These are phyloP conservation scores for Cephonodes hylas DNA, from an alignment of 2,888 invertebrate genomes.

Conservation along the genomic window DNA sequence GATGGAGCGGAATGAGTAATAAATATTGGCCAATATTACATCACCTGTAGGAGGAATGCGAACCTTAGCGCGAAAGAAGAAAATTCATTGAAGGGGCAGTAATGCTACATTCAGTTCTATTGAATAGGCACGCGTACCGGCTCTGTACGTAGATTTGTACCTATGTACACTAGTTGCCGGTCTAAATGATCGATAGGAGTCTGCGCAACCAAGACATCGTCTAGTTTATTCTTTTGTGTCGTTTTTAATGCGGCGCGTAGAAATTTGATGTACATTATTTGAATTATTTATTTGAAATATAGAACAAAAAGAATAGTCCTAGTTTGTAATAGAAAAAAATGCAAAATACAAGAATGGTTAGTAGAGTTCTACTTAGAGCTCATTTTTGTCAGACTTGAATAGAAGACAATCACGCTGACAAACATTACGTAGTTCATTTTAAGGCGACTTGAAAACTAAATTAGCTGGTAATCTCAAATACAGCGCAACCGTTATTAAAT, in stretches of 20 bases:
- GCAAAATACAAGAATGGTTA: too few species aligned
- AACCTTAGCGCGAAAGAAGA: not conserved
- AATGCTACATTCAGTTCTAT: not conserved
- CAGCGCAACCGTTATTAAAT: too few species aligned
- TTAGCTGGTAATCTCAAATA: too few species aligned
- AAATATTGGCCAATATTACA: not conserved
- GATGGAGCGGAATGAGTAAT: not conserved
- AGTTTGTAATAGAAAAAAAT: too few species aligned
- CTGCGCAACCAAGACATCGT: constrained; percentile 29
- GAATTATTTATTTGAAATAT: not conserved
- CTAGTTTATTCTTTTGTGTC: constrained; percentile 15
- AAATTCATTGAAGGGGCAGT: not conserved
- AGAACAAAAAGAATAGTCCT: too few species aligned
- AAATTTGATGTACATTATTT: not conserved
- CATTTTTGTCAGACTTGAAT: too few species aligned
- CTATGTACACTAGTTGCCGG: not conserved
- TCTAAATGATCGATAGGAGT: constrained; percentile 23
- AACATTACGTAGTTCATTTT: too few species aligned
- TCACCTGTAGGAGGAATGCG: not conserved
- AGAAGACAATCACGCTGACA: too few species aligned
- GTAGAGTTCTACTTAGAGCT: too few species aligned
- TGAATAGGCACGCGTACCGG: not conserved
- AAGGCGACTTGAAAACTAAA: too few species aligned
- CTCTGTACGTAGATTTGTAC: not conserved
- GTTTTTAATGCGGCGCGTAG: not conserved